Evolutionary conservation across 2,888 invertebrate genomes (phyloP).

Genomic region (Pasiphila rectangulata): DNA sequence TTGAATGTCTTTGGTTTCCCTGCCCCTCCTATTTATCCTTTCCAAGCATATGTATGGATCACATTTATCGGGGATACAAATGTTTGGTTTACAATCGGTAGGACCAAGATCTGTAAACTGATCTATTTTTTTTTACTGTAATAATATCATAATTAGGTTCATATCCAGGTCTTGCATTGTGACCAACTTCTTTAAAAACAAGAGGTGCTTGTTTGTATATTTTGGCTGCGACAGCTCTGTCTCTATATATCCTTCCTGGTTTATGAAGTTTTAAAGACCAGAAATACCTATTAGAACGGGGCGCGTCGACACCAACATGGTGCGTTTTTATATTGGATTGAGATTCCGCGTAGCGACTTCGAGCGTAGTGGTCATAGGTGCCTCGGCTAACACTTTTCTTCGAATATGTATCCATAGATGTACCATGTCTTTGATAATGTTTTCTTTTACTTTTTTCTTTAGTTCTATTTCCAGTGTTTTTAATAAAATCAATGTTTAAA

Average conservation of each 20-base stretch:
- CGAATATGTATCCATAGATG: conserved; percentile 8
- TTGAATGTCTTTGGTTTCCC: conserved; percentile 10
- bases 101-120: conserved; percentile 8
- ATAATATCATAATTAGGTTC: too few relatives aligned
- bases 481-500: conserved; percentile 42
- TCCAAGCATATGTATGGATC: conserved; percentile 18
- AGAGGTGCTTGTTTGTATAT: background rate
- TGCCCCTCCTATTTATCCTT: conserved; percentile 8
- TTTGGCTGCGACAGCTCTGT: background rate
- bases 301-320: conserved; percentile 3
- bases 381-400: conserved; percentile 9
- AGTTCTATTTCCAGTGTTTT: conserved; percentile 14
- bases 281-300: conserved; percentile 9
- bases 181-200: conserved; percentile 2
- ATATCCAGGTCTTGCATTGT: too few relatives aligned
- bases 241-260: conserved; percentile 12
- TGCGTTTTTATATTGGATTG: conserved; percentile 17
- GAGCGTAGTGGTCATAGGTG: background rate
- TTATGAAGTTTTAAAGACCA: conserved; percentile 22
- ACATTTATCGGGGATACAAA: conserved; percentile 16
- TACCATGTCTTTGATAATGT: background rate
- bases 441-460: conserved; percentile 6
- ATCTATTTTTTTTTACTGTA: conserved; percentile 10
- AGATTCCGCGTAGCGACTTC: conserved; percentile 4
- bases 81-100: conserved; percentile 17